Evolutionary conservation across 2,113 vertebrate species (phyloP).

Genomic region (Leucopternis melanops): DNA sequence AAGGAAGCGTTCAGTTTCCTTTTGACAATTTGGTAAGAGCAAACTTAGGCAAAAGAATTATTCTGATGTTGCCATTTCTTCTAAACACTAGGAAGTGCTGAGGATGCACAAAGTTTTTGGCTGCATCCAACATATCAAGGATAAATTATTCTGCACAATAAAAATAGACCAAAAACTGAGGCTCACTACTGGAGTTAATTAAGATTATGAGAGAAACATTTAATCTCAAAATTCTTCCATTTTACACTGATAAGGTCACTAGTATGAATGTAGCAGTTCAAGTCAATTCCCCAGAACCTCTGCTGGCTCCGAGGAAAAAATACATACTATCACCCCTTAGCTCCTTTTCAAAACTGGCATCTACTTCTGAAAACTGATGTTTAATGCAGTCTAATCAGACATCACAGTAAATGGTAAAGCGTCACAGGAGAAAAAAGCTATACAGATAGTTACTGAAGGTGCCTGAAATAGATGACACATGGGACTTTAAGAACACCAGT

Average conservation of each 20-base stretch:
- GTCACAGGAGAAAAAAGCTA: background rate
- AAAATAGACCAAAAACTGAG: background rate
- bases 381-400: background rate
- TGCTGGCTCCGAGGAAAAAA: background rate
- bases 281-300: background rate
- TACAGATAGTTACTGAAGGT: background rate
- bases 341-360: background rate
- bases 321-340: background rate
- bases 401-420: background rate
- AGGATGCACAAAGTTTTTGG: constrained; percentile 1
- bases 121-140: background rate
- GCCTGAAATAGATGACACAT: background rate
- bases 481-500: background rate
- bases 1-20: background rate
- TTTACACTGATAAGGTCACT: background rate
- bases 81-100: constrained; percentile 16
- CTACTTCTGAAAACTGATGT: background rate
- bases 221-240: background rate
- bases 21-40: background rate
- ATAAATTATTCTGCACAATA: background rate
- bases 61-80: constrained; percentile 35
- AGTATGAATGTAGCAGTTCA: background rate
- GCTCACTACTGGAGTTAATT: background rate
- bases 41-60: constrained; percentile 21
- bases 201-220: background rate